Base-by-base conservation (phyloP, 2,797 vertebrate species). In the Anguilla megastoma region DNA sequence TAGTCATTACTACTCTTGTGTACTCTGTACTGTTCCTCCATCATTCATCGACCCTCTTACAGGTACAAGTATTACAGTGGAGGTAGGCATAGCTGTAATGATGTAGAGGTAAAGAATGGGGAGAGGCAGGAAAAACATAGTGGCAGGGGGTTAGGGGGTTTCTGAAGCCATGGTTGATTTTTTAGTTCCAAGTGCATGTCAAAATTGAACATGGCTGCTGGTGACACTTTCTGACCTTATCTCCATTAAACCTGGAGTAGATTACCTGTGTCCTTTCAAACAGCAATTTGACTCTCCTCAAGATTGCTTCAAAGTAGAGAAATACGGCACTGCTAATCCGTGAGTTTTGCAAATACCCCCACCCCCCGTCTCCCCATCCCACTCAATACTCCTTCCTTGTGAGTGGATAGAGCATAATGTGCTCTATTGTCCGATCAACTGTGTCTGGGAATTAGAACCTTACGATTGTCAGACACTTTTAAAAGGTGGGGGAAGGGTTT, bases 1-100 rank as follows among this genome's bases (percentile, higher is more conserved):
- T 88, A 87, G 89, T 91, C 89, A 89, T 91, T 87, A 90, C 87
- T 90, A 92, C 86, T 90, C 88, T 89, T 92, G 90, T 91, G 91
- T 92, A 91, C 91, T 91, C 89, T 90, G 89, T 91, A 89, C 89
- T 90, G 85, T 89, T 90, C 89, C 88, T 89, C 79, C 79, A 82
- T 82, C 21, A 50, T 82, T 82, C 79, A 24, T 82, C 6, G 16
- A 45, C 41, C 79, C 45, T 82, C 79, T 45, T 82, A 50, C 41
- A 82, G 79, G 79, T 82, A 82, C 79, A 82, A 8, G 45, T 50
- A 50, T 82, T 91, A 86, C 76, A 80, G 79, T 69, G 36, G 85
- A 86, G 30, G 14, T 69, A 86, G 63, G 69, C 12, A 27, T 60
- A 58, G 69, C 30, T 66, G 36, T 27, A 79, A 56, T 18, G 56